These are phyloP conservation scores for Ormyrus labotus DNA, from an alignment of 2,888 invertebrate genomes.

Conservation along the genomic window DNA sequence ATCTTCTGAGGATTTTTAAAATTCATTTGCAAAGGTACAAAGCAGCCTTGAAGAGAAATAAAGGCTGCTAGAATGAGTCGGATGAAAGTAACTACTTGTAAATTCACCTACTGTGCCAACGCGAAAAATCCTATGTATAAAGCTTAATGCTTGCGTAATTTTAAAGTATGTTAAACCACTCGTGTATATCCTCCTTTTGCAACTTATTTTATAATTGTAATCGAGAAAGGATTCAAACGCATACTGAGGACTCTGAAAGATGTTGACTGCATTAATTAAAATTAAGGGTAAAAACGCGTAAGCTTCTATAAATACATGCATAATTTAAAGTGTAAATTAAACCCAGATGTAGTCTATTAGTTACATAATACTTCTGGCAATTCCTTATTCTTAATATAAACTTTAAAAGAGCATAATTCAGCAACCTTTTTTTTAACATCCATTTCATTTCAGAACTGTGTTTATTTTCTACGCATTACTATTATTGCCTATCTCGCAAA, in stretches of 20 bases:
- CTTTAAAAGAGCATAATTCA: too few relatives aligned
- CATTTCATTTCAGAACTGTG: too few relatives aligned
- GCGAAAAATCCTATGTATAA: slow-evolving; percentile 3
- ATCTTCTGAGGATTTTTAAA: too few relatives aligned
- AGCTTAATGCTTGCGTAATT: slow-evolving; percentile 34
- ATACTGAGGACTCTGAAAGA: background rate
- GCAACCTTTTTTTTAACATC: too few relatives aligned
- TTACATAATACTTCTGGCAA: too few relatives aligned
- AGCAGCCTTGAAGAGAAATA: background rate
- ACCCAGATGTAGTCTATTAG: too few relatives aligned
- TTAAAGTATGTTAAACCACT: slow-evolving; percentile 14
- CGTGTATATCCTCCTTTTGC: background rate
- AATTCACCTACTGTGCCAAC: slow-evolving; percentile 1
- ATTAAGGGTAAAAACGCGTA: background rate
- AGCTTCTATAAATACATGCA: background rate
- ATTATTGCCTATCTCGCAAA: too few relatives aligned
- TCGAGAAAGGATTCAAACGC: background rate
- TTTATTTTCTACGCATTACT: too few relatives aligned
- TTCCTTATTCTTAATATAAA: too few relatives aligned
- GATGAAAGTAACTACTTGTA: slow-evolving; percentile 13
- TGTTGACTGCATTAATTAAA: slow-evolving; percentile 3
- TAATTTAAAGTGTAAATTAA: background rate
- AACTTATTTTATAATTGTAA: slow-evolving; percentile 21
- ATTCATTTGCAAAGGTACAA: background rate
- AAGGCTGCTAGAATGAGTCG: background rate